Evolutionary conservation across 2,113 vertebrate species (phyloP).

Genomic region (Prunella himalayana): DNA sequence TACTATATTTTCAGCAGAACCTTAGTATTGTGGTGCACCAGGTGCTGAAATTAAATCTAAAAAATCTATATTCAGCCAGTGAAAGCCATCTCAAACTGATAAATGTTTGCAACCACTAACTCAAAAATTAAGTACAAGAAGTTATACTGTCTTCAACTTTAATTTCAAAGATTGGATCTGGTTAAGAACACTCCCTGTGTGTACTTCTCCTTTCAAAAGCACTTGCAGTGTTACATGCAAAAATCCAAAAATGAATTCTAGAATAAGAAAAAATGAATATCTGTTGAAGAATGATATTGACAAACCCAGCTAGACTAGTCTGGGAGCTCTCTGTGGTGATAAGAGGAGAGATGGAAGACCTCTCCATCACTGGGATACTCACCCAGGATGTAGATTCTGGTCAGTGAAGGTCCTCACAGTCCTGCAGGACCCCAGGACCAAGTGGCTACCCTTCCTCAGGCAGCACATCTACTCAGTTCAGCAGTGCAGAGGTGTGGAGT

Average conservation of each 20-base stretch:
- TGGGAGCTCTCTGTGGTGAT: not conserved
- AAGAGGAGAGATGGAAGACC: not conserved
- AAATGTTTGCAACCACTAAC: not conserved
- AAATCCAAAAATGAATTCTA: not conserved
- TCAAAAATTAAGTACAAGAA: not conserved
- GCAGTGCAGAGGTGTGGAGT: not conserved
- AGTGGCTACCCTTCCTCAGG: not conserved
- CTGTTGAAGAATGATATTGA: not conserved
- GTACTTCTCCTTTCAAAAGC: not conserved
- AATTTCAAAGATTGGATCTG: not conserved
- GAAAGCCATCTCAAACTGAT: not conserved
- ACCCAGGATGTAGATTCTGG: not conserved
- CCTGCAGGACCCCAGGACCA: not conserved
- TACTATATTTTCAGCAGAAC: not conserved
- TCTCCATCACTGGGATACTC: not conserved
- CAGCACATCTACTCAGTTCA: not conserved
- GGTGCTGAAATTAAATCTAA: not conserved
- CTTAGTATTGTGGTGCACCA: not conserved
- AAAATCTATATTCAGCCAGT: not conserved
- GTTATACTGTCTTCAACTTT: not conserved
- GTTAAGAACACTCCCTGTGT: not conserved
- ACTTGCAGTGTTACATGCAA: not conserved
- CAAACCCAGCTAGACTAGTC: accelerated
- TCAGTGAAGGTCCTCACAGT: not conserved
- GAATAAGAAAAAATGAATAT: not conserved